Conservation (phyloP, 2,797 vertebrate species). For the Danio jaintianensis region DNA sequence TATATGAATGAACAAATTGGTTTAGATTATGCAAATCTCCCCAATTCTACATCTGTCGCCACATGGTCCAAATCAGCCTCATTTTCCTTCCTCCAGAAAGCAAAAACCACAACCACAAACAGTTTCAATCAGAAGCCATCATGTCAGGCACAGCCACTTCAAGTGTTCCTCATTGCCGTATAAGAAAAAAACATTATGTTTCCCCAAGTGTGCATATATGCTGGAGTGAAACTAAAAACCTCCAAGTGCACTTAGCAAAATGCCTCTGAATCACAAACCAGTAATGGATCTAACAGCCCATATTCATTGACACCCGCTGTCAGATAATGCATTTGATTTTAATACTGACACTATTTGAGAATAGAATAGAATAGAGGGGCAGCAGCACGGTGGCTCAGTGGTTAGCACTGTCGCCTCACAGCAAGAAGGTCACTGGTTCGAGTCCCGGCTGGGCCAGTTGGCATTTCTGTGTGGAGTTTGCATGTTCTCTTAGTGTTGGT, state of each 20-base stretch:
- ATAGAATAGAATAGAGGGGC: conserved; percentile 17
- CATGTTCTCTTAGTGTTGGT: no score
- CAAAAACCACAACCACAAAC: conserved; percentile 51
- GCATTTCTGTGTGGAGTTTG: no score
- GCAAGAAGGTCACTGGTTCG: no score
- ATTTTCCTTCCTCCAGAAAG: not conserved
- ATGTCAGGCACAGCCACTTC: conserved; percentile 33
- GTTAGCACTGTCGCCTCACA: no score
- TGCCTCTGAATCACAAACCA: conserved; percentile 51
- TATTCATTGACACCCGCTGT: conserved; percentile 20
- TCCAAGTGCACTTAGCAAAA: conserved; percentile 60
- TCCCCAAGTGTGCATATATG: conserved; percentile 49
- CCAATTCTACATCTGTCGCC: not conserved
- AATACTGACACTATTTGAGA: not conserved
- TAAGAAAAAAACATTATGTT: conserved; percentile 47
- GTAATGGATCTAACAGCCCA: conserved; percentile 52
- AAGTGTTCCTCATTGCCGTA: conserved; percentile 39
- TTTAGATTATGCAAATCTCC: conserved; percentile 4
- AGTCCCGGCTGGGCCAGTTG: no score
- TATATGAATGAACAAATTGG: not conserved
- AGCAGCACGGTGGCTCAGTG: no score
- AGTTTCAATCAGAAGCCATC: conserved; percentile 46
- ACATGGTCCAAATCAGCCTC: not conserved
- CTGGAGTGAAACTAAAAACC: conserved; percentile 60
- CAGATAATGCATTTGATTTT: conserved; percentile 19